A percentile compares a stretch with the other conserved stretches of the same genome.
These are phyloP conservation scores for Siniperca obscura DNA, from an alignment of 2,797 vertebrate species.

Conservation along the genomic window DNA sequence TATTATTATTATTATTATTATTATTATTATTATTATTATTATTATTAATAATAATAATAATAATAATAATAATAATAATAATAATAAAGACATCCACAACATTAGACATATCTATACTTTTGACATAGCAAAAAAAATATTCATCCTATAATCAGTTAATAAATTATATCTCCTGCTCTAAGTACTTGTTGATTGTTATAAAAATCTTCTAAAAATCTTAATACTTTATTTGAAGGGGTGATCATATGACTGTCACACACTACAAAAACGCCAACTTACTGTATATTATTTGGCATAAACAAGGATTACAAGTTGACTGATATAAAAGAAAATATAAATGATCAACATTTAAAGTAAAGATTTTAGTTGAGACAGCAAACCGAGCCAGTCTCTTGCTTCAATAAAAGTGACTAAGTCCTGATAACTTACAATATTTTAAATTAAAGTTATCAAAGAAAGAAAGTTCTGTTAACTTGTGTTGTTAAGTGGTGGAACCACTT, in stretches of 20 bases:
- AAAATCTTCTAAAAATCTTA: not conserved
- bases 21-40: too few relatives aligned
- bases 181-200: too few relatives aligned
- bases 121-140: not conserved
- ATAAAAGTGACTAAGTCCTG: not conserved
- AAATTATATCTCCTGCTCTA: too few relatives aligned
- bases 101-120: not conserved
- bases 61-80: too few relatives aligned
- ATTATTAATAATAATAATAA: not conserved
- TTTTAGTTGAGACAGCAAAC: not conserved
- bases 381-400: not conserved
- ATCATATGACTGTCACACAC: not conserved
- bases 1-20: too few relatives aligned
- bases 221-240: not conserved
- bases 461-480: not conserved
- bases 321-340: too few relatives aligned
- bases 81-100: not conserved
- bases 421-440: not conserved
- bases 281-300: not conserved
- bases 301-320: not conserved
- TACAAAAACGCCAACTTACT: not conserved
- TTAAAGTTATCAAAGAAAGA: not conserved
- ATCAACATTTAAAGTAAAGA: not conserved
- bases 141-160: too few relatives aligned
- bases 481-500: too few relatives aligned